Evolutionary conservation across 2,113 vertebrate species (phyloP).

Genomic region (Cervus canadensis): DNA sequence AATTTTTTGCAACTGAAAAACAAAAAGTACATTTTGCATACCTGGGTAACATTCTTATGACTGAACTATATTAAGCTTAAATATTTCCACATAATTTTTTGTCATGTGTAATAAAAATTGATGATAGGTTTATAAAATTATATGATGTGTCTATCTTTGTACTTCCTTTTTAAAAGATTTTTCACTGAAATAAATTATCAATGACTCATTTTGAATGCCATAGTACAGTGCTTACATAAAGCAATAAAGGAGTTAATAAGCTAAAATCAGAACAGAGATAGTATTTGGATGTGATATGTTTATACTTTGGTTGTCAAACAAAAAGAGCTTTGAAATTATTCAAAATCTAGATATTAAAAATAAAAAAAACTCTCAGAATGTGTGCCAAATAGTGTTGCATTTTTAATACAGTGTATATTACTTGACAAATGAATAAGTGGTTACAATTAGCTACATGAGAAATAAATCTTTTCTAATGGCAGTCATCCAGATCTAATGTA

Average conservation of each 20-base stretch:
- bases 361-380: slow-evolving; percentile 60
- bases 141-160: not conserved
- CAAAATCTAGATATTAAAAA: slow-evolving; percentile 66
- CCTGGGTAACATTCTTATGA: not conserved
- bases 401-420: slow-evolving; percentile 62
- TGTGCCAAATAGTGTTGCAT: slow-evolving; percentile 48
- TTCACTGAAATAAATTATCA: not conserved
- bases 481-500: slow-evolving; percentile 68
- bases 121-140: not conserved
- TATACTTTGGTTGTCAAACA: slow-evolving; percentile 73
- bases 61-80: not conserved
- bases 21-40: not conserved
- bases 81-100: not conserved
- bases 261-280: slow-evolving; percentile 39
- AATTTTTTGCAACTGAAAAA: not conserved
- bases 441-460: slow-evolving; percentile 74
- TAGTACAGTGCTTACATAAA: not conserved
- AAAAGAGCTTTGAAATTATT: slow-evolving; percentile 71
- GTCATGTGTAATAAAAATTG: no score
- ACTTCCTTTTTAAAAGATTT: not conserved
- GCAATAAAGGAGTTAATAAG: not conserved
- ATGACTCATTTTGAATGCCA: not conserved
- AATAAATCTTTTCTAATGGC: slow-evolving; percentile 72
- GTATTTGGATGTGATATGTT: slow-evolving; percentile 68
- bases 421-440: slow-evolving; percentile 67